Conservation (phyloP, 37 sponge, comb jelly and placozoan genomes). For the Agelas oroides region DNA sequence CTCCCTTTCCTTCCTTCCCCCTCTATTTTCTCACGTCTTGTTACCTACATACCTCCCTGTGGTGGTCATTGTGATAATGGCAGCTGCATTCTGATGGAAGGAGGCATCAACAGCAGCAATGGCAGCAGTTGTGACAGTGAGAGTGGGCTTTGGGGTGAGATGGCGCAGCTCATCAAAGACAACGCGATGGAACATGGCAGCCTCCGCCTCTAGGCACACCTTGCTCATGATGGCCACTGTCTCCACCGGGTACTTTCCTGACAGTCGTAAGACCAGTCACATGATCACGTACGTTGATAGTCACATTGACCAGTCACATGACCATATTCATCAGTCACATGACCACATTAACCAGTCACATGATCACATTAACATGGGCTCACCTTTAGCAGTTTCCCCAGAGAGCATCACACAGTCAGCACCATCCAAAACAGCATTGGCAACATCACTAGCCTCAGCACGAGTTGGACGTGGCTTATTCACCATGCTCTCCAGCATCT, state of each 20-base stretch:
- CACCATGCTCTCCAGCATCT: constrained; percentile 99
- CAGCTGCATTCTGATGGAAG: constrained; percentile 87
- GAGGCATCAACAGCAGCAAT: constrained; percentile 96
- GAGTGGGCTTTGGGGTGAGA: constrained; percentile 68
- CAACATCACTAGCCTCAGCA: constrained; percentile 96
- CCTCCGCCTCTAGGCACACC: constrained; percentile 93
- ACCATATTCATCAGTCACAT: too few relatives aligned
- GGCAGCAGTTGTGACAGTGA: constrained; percentile 77
- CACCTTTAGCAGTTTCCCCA: constrained; percentile 97
- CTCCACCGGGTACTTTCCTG: constrained; percentile 84
- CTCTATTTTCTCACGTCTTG: too few relatives aligned
- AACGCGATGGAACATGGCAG: constrained; percentile 89
- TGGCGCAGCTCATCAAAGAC: constrained; percentile 81
- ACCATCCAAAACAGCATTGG: constrained; percentile 97
- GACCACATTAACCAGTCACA: too few relatives aligned
- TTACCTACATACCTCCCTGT: constrained; percentile 84
- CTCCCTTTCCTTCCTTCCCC: too few relatives aligned
- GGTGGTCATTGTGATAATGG: constrained; percentile 95
- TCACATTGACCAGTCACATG: too few relatives aligned
- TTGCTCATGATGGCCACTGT: constrained; percentile 89
- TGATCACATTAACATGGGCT: too few relatives aligned
- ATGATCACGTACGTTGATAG: constrained; percentile 86
- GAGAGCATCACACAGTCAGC: constrained; percentile 98
- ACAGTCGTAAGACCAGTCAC: too few relatives aligned
- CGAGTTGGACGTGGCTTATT: constrained; percentile 94